Percentiles rank a stretch among this genome's conserved stretches.
These are phyloP conservation scores for Melanotaenia pygmaea DNA, from an alignment of 2,797 vertebrate genomes.

Conservation along the genomic window DNA sequence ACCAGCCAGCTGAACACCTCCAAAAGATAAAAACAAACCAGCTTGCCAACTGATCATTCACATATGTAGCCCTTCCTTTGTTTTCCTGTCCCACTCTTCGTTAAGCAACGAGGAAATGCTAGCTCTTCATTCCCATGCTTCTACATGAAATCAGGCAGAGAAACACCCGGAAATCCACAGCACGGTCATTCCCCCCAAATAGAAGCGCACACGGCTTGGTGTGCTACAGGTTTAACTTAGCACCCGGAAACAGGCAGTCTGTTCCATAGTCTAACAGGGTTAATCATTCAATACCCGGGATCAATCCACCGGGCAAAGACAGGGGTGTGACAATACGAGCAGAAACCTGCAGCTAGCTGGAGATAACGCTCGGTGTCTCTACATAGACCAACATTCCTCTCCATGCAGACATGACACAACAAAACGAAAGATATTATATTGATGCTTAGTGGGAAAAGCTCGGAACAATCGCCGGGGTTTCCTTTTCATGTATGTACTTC, in stretches of 20 bases:
- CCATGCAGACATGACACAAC: constrained; percentile 60
- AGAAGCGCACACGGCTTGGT: constrained; percentile 47
- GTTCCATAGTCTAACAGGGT: constrained; percentile 53
- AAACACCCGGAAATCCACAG: constrained; percentile 81
- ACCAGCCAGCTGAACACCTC: constrained; percentile 11
- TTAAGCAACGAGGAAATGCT: constrained; percentile 25
- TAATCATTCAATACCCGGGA: constrained; percentile 61
- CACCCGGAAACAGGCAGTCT: constrained; percentile 67
- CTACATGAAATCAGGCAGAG: constrained; percentile 36
- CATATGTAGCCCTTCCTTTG: constrained; percentile 2
- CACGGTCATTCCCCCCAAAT: constrained; percentile 38
- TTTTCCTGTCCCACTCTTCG: constrained; percentile 25
- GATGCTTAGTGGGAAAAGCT: constrained; percentile 1
- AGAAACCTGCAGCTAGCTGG: constrained; percentile 64
- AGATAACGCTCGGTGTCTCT: constrained; percentile 41
- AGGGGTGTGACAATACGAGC: constrained; percentile 77
- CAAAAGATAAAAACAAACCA: constrained; percentile 37
- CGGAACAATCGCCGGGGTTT: constrained; percentile 3
- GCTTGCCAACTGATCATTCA: constrained; percentile 23
- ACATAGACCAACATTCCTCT: constrained; percentile 35
- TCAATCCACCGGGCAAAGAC: constrained; percentile 72
- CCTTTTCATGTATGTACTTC: constrained; percentile 7
- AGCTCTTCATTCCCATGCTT: constrained; percentile 27
- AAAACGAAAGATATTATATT: constrained; percentile 28
- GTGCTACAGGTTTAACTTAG: constrained; percentile 38